Evolutionary conservation across 2,888 invertebrate species (phyloP).

Genomic region (Troglohyphantes excavatus): DNA sequence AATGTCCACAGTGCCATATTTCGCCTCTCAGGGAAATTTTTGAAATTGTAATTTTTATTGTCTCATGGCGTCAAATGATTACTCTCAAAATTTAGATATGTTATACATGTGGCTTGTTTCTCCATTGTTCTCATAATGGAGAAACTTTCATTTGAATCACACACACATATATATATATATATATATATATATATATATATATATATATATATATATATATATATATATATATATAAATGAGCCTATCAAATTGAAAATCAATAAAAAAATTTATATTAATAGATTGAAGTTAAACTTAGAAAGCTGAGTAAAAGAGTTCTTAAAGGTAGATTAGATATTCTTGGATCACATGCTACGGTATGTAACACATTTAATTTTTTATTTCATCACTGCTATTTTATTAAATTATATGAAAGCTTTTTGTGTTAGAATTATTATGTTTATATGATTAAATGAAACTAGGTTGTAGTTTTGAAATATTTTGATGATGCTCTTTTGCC

Average conservation of each 20-base stretch:
- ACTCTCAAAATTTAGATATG: no score
- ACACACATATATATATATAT: not conserved
- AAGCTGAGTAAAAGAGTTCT: not conserved
- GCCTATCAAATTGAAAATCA: not conserved
- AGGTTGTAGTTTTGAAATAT: no score
- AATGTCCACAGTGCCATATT: no score
- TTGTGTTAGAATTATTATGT: no score
- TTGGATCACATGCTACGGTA: constrained; percentile 7
- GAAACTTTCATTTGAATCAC: no score
- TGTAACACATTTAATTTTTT: not conserved
- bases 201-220: not conserved
- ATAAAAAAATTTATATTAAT: not conserved
- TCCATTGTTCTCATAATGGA: no score
- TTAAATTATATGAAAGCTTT: not conserved
- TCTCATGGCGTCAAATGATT: no score
- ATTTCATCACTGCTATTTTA: not conserved
- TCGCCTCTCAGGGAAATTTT: no score
- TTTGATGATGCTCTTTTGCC: no score
- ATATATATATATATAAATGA: not conserved
- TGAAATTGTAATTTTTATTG: no score
- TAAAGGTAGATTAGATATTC: constrained; percentile 15
- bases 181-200: not conserved
- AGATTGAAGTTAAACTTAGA: constrained; percentile 1
- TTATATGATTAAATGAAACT: no score
- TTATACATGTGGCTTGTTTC: no score